phyloP scores from a whole-genome alignment of 2,113 vertebrate genomes.

The Zapus hudsonius region DNA sequence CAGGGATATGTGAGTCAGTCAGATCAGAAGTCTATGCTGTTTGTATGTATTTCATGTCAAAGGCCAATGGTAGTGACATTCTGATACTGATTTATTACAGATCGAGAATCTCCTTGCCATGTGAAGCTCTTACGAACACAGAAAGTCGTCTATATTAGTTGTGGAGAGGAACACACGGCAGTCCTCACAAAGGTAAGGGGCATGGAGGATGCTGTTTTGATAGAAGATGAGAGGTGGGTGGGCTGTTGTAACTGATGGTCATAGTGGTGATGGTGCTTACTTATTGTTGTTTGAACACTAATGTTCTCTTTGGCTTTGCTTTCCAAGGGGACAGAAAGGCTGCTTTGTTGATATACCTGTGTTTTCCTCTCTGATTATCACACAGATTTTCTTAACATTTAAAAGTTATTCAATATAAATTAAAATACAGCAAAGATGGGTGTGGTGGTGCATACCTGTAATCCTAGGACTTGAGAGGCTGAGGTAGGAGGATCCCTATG shows the following conservation, averaged over 20 bases:
- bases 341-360: neutral
- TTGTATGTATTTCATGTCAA: slow-evolving; percentile 9
- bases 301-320: neutral
- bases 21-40: neutral
- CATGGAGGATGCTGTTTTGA: too few species aligned
- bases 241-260: neutral
- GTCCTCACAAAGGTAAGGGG: slow-evolving; percentile 93
- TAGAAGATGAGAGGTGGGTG: neutral
- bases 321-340: neutral
- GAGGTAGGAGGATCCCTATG: too few species aligned
- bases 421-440: neutral
- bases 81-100: slow-evolving; percentile 79
- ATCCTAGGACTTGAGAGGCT: too few species aligned
- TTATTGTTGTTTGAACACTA: neutral
- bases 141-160: slow-evolving; percentile 97
- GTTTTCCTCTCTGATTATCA: slow-evolving; percentile 21
- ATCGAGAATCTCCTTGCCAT: slow-evolving; percentile 95
- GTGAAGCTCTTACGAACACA: slow-evolving; percentile 96
- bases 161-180: slow-evolving; percentile 88
- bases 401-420: slow-evolving; percentile 31
- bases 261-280: neutral
- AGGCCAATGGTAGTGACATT: neutral
- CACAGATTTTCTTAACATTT: neutral
- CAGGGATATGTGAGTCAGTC: neutral
- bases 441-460: too few species aligned